Percentiles rank a stretch among this genome's conserved stretches.
Conservation (phyloP, 2,113 vertebrate genomes). For the Trinectes maculatus region DNA sequence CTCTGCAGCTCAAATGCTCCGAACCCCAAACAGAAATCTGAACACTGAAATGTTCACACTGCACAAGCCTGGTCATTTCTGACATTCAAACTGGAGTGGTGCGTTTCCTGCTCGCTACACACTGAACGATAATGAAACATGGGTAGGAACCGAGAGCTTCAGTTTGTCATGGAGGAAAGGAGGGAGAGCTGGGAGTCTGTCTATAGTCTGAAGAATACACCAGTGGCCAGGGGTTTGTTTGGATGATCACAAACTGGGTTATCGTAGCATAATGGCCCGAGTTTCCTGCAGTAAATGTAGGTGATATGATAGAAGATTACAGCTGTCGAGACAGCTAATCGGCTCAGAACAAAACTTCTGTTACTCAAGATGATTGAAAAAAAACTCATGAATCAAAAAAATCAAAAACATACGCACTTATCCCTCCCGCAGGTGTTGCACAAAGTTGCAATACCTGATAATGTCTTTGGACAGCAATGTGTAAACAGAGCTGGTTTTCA, state of each 20-base stretch:
- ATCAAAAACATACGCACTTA: background rate
- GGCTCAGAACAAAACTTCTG: slow-evolving; percentile 7
- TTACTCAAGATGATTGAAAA: slow-evolving; percentile 4
- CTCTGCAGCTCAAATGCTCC: slow-evolving; percentile 46
- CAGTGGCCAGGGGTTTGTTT: slow-evolving; percentile 34
- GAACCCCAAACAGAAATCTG: slow-evolving; percentile 24
- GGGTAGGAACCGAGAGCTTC: background rate
- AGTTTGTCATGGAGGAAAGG: background rate
- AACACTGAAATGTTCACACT: slow-evolving; percentile 27
- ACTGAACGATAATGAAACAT: slow-evolving; percentile 3
- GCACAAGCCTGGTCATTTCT: slow-evolving; percentile 7
- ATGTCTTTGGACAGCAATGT: slow-evolving; percentile 37
- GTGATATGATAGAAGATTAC: slow-evolving; percentile 25
- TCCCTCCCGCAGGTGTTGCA: background rate
- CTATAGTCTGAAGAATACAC: slow-evolving; percentile 31
- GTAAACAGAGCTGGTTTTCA: slow-evolving; percentile 58
- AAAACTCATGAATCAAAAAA: slow-evolving; percentile 6
- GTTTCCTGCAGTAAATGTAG: slow-evolving; percentile 18
- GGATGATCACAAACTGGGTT: slow-evolving; percentile 30
- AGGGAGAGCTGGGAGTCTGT: background rate
- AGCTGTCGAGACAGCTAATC: slow-evolving; percentile 25
- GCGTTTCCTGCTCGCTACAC: background rate
- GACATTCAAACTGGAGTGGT: slow-evolving; percentile 14
- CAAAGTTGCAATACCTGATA: slow-evolving; percentile 33
- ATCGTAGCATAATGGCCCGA: slow-evolving; percentile 16